Conservation (phyloP, 2,888 invertebrate species). For the Venustoraphidia nigricollis region DNA sequence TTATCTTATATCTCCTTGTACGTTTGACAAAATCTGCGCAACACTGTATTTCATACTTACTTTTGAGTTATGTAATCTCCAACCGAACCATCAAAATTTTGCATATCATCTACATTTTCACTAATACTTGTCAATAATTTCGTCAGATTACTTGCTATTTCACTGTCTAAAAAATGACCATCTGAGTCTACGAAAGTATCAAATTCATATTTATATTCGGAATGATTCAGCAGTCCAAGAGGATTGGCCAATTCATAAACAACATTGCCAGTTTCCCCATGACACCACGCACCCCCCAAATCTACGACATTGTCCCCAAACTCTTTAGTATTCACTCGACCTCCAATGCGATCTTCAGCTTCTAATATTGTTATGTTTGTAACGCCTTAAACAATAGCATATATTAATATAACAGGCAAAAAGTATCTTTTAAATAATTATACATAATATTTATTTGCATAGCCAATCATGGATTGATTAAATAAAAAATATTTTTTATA, state of each 20-base stretch:
- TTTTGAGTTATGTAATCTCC: conserved; percentile 21
- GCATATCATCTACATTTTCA: conserved; percentile 16
- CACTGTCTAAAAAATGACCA: conserved; percentile 18
- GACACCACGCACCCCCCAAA: conserved; percentile 27
- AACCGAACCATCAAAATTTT: conserved; percentile 15
- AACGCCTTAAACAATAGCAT: conserved; percentile 36
- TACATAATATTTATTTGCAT: conserved; percentile 13
- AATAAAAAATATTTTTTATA: conserved; percentile 23
- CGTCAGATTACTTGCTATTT: conserved; percentile 17
- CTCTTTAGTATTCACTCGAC: conserved; percentile 19
- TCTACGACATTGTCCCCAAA: conserved; percentile 16
- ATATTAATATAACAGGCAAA: conserved; percentile 40
- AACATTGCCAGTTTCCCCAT: conserved; percentile 24
- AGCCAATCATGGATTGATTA: conserved; percentile 18
- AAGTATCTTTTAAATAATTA: conserved; percentile 18
- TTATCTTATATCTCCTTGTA: too few relatives aligned
- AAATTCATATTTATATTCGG: conserved; percentile 14
- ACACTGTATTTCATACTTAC: conserved; percentile 13
- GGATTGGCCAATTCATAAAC: conserved; percentile 23
- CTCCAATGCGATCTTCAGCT: conserved; percentile 43
- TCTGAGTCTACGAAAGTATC: conserved; percentile 19
- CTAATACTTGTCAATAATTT: conserved; percentile 15
- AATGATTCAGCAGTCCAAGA: conserved; percentile 17
- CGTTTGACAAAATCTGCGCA: too few relatives aligned
- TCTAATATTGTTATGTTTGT: conserved; percentile 39